Conservation (phyloP, 2,113 vertebrate species). For the Anoplopoma fimbria region DNA sequence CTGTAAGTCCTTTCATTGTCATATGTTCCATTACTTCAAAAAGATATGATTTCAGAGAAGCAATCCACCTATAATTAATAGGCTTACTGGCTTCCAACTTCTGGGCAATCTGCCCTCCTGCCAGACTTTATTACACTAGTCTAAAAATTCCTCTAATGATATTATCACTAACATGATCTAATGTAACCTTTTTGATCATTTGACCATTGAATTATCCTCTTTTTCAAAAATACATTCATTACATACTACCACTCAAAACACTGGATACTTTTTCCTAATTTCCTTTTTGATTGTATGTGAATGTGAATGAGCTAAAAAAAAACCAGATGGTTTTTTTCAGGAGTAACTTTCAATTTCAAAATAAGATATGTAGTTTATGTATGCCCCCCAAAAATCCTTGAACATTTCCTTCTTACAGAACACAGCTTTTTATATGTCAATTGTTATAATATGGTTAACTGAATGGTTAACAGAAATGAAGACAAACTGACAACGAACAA, state of each 20-base stretch:
- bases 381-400: background rate
- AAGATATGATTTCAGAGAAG: slow-evolving; percentile 46
- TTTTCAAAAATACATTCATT: slow-evolving; percentile 13
- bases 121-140: slow-evolving; percentile 41
- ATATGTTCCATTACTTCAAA: slow-evolving; percentile 70
- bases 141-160: slow-evolving; percentile 48
- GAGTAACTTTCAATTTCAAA: background rate
- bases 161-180: slow-evolving; percentile 40
- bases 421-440: background rate
- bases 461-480: background rate
- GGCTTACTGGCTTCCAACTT: slow-evolving; percentile 58
- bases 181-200: slow-evolving; percentile 37
- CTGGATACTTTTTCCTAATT: too few relatives aligned
- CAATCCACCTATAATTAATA: slow-evolving; percentile 67
- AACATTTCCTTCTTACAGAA: background rate
- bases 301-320: background rate
- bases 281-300: too few relatives aligned
- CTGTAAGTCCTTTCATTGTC: slow-evolving; percentile 46
- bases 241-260: background rate
- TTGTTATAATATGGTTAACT: background rate
- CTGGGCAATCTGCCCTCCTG: slow-evolving; percentile 62
- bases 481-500: background rate
- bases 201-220: slow-evolving; percentile 18
- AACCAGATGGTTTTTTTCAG: background rate
- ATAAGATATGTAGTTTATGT: background rate